Base-by-base conservation (phyloP, 2,113 vertebrate genomes). In the Garra rufa region DNA sequence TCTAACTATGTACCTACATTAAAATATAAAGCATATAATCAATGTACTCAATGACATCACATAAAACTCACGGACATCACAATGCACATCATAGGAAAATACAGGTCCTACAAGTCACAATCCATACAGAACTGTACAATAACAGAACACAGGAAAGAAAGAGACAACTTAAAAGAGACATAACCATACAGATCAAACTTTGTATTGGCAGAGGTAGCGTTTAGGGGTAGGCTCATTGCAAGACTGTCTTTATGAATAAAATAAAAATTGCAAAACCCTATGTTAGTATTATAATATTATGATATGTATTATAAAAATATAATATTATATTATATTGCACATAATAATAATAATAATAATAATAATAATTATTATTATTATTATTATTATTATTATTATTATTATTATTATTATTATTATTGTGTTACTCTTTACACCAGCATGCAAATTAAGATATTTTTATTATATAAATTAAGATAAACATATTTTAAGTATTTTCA, bases 1-100 rank as follows among this genome's bases (percentile, higher is more conserved):
- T 34, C 34, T 34, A 34, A 2, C 34, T 34, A 34, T 4, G n/a
- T 21, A 59, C 9, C 9, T 24, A 59, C 55, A 59, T 24, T 59
- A 59, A 24, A 24, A 59, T 59, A n/a, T 24, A 59, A 59, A 24
- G 9, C 21, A 24, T 57, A 24, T 57, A 21, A 57, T 59, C 55
- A 10, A 4, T 59, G 55, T 59, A 34, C 34, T 34, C 34, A 34
- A 34, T 34, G 34, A 34, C 34, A 34, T 34, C 34, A 34, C 34
- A 34, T 2, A 34, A 34, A 34, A 34, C 34, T 34, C 34, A 34
- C 34, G 3, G 34, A 86, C 86, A 76, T 30, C 8, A 28, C 91
- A 94, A 93, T 94, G 85, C 88, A 86, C 86, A 76, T 30, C 8
- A 28, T 8, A 57, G 8, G 19, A n/a, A 57, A 57, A 1, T 57